Evolutionary conservation across 64 coral and sea anemone species (phyloP).

Genomic region (Cladopsammia gracilis): DNA sequence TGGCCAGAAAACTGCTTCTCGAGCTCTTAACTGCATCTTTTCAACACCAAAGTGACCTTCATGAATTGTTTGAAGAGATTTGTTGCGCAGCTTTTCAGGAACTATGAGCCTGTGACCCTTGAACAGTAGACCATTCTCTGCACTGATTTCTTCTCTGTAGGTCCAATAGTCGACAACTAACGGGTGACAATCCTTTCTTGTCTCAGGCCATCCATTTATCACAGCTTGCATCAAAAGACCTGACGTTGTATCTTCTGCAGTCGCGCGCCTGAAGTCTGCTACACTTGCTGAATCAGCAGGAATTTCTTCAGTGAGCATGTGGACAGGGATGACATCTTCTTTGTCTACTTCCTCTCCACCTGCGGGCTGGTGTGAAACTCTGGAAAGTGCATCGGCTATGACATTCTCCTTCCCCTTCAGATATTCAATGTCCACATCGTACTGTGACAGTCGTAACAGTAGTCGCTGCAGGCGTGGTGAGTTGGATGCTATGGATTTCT

Average conservation of each 20-base stretch:
- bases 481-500: slow-evolving; percentile 4
- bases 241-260: slow-evolving; percentile 27
- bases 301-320: slow-evolving; percentile 12
- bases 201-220: slow-evolving; percentile 54
- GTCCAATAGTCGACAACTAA: slow-evolving; percentile 51
- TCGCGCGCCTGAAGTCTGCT: slow-evolving; percentile 6
- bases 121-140: slow-evolving; percentile 15
- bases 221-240: slow-evolving; percentile 2
- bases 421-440: slow-evolving; percentile 5
- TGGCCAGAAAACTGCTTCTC: background rate
- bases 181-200: slow-evolving; percentile 35
- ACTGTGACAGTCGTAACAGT: background rate
- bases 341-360: background rate
- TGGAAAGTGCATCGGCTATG: slow-evolving; percentile 19
- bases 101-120: slow-evolving; percentile 17
- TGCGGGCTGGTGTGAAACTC: background rate
- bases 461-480: slow-evolving; percentile 7
- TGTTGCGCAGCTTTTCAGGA: background rate
- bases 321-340: slow-evolving; percentile 12
- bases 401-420: slow-evolving; percentile 24
- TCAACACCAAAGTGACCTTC: slow-evolving; percentile 19
- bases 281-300: slow-evolving; percentile 36
- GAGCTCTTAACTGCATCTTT: slow-evolving; percentile 1
- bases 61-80: background rate
- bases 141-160: slow-evolving; percentile 42